Conservation (phyloP, 2,797 vertebrate genomes). For the Danio jaintianensis region DNA sequence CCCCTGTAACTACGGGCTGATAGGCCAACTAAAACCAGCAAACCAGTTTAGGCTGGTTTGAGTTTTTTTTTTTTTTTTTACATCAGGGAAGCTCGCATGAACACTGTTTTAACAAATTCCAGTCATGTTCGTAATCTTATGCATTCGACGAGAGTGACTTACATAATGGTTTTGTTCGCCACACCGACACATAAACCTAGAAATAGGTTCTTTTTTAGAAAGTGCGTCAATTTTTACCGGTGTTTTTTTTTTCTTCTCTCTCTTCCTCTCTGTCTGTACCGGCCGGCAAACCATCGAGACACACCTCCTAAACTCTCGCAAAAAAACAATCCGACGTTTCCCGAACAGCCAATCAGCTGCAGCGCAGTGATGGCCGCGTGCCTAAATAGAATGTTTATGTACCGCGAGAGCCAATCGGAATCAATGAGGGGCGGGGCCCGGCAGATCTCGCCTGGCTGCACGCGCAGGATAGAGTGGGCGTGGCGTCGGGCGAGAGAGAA, state of each 20-base stretch:
- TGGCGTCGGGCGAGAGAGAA: constrained; percentile 76
- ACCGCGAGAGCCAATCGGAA: constrained; percentile 72
- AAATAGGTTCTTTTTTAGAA: constrained; percentile 12
- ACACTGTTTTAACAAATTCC: not conserved
- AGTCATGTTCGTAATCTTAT: not conserved
- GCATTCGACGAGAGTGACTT: not conserved
- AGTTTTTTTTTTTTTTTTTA: not conserved
- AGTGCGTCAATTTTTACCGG: constrained; percentile 36
- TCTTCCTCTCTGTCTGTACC: constrained; percentile 67
- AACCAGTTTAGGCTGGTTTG: constrained; percentile 34
- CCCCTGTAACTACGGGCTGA: not conserved
- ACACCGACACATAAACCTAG: not conserved
- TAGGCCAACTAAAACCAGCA: not conserved
- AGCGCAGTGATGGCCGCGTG: constrained; percentile 73
- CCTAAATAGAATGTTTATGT: constrained; percentile 82
- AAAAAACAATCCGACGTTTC: constrained; percentile 63
- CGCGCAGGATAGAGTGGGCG: constrained; percentile 72
- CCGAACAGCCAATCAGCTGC: constrained; percentile 69
- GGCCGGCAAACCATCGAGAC: constrained; percentile 78
- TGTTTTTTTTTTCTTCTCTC: constrained; percentile 22
- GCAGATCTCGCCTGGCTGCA: constrained; percentile 62
- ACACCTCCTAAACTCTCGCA: constrained; percentile 71
- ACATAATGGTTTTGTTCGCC: not conserved
- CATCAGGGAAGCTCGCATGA: not conserved
- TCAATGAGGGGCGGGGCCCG: constrained; percentile 63